phyloP scores from a whole-genome alignment of 2,888 invertebrate species.

The Xestia c-nigrum region DNA sequence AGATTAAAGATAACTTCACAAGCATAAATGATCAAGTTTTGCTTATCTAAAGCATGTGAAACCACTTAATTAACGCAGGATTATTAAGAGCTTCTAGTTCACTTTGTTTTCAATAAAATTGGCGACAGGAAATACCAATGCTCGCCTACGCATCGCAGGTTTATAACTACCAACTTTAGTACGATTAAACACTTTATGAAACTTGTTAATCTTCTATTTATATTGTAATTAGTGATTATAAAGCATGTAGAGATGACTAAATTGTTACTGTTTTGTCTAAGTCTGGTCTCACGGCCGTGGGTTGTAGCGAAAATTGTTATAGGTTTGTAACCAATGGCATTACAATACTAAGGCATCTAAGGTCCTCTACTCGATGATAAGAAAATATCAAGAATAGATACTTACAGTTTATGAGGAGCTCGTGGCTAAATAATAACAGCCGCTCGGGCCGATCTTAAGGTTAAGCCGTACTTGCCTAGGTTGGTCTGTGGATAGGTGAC shows the following conservation, averaged over 20 bases:
- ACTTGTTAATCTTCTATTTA: constrained; percentile 7
- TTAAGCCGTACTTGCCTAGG: no score
- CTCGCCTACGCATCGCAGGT: neutral
- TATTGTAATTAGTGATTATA: constrained; percentile 7
- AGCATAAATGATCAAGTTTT: constrained; percentile 11
- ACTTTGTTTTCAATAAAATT: constrained; percentile 10
- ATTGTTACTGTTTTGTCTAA: constrained; percentile 10
- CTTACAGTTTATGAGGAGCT: neutral
- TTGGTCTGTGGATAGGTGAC: no score
- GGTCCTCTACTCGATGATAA: neutral
- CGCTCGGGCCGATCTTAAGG: no score
- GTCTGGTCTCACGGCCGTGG: constrained; percentile 17
- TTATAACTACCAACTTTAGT: neutral
- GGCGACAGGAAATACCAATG: constrained; percentile 11
- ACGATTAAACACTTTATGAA: neutral
- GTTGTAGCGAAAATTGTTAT: neutral
- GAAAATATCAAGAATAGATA: neutral
- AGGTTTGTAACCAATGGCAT: neutral
- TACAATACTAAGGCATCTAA: constrained; percentile 9
- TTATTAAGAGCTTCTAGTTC: neutral
- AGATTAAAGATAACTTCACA: neutral
- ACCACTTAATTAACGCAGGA: constrained; percentile 27
- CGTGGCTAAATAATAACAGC: no score
- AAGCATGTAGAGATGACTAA: constrained; percentile 8
- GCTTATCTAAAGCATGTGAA: constrained; percentile 12